Conservation (phyloP, 2,113 vertebrate species). For the Rana temporaria region DNA sequence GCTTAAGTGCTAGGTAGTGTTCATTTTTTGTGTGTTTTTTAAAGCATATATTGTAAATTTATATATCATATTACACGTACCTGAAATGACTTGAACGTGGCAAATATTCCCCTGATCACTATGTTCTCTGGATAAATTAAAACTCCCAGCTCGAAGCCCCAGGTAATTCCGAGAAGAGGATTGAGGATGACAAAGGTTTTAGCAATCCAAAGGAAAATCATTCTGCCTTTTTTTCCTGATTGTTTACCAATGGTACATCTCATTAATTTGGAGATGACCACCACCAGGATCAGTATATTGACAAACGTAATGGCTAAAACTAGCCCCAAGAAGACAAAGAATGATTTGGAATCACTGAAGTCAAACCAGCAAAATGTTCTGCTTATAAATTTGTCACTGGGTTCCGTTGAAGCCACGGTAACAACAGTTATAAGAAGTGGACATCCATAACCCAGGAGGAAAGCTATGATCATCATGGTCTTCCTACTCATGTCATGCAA, state of each 20-base stretch:
- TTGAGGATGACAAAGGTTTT: conserved; percentile 78
- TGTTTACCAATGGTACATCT: conserved; percentile 76
- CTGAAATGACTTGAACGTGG: conserved; percentile 75
- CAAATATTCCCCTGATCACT: conserved; percentile 70
- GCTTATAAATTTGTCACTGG: conserved; percentile 67
- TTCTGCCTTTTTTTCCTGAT: conserved; percentile 69
- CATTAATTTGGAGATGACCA: conserved; percentile 87
- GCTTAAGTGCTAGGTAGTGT: no score
- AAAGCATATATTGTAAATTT: no score
- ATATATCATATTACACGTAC: conserved; percentile 62
- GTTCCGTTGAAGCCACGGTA: conserved; percentile 71
- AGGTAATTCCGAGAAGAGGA: conserved; percentile 76
- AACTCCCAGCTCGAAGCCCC: conserved; percentile 72
- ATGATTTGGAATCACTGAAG: conserved; percentile 73
- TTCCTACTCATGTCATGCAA: conserved; percentile 82
- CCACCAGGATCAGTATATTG: conserved; percentile 78
- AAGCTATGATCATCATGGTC: conserved; percentile 72
- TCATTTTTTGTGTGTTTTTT: no score
- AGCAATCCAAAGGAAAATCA: conserved; percentile 69
- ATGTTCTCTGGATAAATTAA: conserved; percentile 43
- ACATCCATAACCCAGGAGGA: conserved; percentile 82
- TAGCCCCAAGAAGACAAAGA: conserved; percentile 81
- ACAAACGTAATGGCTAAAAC: conserved; percentile 78
- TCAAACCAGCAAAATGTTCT: conserved; percentile 79
- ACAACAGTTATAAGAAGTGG: conserved; percentile 79